Conservation (phyloP, 2,113 vertebrate genomes). For the Camelus dromedarius region DNA sequence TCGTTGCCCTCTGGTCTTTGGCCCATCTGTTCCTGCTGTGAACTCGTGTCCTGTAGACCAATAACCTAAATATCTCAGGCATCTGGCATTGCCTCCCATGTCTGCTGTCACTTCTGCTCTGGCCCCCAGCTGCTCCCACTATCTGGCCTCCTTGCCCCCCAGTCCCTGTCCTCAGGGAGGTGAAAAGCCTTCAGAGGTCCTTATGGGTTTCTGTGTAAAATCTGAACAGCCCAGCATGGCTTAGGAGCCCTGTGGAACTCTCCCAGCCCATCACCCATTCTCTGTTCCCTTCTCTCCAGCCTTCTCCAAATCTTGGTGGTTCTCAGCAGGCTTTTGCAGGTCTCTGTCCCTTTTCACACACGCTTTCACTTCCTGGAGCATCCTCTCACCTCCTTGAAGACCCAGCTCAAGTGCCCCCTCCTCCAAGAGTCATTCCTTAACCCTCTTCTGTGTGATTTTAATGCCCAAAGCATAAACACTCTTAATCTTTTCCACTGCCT, state of each 20-base stretch:
- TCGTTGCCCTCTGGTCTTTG: accelerated
- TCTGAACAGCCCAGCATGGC: background rate
- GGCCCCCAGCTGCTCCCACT: background rate
- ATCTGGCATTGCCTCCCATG: background rate
- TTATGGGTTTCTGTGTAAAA: background rate
- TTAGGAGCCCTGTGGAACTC: background rate
- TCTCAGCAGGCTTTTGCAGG: too few relatives aligned
- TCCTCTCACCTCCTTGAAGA: background rate
- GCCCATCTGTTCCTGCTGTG: background rate
- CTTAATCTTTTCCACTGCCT: background rate
- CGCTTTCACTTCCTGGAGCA: background rate
- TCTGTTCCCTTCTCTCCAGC: background rate
- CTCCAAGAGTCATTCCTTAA: background rate
- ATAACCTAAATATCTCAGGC: accelerated
- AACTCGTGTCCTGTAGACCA: background rate
- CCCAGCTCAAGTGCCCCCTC: background rate
- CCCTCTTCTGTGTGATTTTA: too few relatives aligned
- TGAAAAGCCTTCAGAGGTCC: background rate
- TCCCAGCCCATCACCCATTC: accelerated
- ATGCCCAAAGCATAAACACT: background rate
- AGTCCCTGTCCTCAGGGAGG: background rate
- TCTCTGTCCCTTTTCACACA: background rate
- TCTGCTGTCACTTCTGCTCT: background rate
- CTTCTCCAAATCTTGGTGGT: accelerated
- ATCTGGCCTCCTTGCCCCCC: background rate